Conservation (phyloP, 2,888 invertebrate species). For the Orthosia cruda region DNA sequence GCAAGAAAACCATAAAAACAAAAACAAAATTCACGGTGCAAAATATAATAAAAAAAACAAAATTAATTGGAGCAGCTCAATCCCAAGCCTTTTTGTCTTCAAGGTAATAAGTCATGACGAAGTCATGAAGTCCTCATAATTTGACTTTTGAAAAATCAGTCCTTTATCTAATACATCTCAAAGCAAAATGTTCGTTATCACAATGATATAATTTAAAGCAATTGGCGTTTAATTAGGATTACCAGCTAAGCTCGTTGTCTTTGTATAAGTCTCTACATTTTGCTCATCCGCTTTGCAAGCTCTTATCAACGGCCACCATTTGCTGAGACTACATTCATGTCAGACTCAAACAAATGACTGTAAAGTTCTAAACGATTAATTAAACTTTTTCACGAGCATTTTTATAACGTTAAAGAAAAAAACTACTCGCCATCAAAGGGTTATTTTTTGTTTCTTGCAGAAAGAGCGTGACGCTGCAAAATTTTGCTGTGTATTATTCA, state of each 20-base stretch:
- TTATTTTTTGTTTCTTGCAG: background rate
- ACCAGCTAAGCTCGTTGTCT: constrained; percentile 2
- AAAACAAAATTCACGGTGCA: no score
- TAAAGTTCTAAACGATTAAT: constrained; percentile 43
- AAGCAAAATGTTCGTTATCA: background rate
- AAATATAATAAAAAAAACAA: no score
- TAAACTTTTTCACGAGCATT: constrained; percentile 19
- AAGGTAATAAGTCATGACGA: no score
- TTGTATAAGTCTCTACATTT: constrained; percentile 36
- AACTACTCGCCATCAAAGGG: background rate
- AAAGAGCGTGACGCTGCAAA: background rate
- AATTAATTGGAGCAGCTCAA: no score
- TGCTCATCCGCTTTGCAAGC: constrained; percentile 24
- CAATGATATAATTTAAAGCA: constrained; percentile 13
- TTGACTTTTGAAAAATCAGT: no score
- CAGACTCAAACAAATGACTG: constrained; percentile 30
- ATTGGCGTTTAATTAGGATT: constrained; percentile 34
- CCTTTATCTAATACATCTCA: background rate
- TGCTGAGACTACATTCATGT: constrained; percentile 42
- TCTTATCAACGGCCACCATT: constrained; percentile 42
- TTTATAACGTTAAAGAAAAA: background rate
- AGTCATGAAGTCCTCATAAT: no score
- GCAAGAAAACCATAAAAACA: no score
- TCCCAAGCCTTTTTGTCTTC: no score
- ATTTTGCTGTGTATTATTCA: background rate